Percentiles rank a stretch among this genome's conserved stretches.
Evolutionary conservation across 1,140 invertebrate species (phyloP).

Genomic region (Orchesella cincta): DNA sequence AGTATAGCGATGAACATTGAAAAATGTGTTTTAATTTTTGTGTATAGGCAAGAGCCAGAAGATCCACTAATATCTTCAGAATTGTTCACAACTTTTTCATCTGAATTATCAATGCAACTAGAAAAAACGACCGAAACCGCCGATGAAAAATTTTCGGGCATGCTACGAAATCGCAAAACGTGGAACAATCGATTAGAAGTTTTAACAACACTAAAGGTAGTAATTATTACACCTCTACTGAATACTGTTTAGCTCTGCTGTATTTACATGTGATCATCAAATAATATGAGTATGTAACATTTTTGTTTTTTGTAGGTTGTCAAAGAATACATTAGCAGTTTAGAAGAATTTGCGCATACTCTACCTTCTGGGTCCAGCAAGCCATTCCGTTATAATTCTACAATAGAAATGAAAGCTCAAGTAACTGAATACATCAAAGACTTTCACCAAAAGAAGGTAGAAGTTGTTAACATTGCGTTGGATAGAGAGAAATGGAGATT

Average conservation of each 20-base stretch:
- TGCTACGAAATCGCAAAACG: constrained; percentile 40
- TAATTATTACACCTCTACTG: neutral
- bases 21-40: too few relatives aligned
- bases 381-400: constrained; percentile 37
- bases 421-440: constrained; percentile 44
- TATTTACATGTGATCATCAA: constrained; percentile 5
- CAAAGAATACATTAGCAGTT: constrained; percentile 37
- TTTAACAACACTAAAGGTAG: constrained; percentile 36
- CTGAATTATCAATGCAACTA: constrained; percentile 43
- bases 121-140: constrained; percentile 49
- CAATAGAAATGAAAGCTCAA: constrained; percentile 48
- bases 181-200: constrained; percentile 31
- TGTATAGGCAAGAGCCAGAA: constrained; percentile 43
- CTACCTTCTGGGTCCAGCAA: constrained; percentile 22
- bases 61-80: constrained; percentile 45
- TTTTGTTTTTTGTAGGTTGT: constrained; percentile 33
- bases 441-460: constrained; percentile 47
- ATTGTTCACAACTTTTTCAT: constrained; percentile 37
- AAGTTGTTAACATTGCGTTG: constrained; percentile 43
- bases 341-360: constrained; percentile 45
- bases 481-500: constrained; percentile 49
- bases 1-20: too few relatives aligned
- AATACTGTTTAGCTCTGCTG: constrained; percentile 29
- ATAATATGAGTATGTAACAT: constrained; percentile 16
- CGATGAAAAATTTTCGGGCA: constrained; percentile 48